Evolutionary conservation across 2,113 vertebrate species (phyloP).

Genomic region (Ammodytes dubius): DNA sequence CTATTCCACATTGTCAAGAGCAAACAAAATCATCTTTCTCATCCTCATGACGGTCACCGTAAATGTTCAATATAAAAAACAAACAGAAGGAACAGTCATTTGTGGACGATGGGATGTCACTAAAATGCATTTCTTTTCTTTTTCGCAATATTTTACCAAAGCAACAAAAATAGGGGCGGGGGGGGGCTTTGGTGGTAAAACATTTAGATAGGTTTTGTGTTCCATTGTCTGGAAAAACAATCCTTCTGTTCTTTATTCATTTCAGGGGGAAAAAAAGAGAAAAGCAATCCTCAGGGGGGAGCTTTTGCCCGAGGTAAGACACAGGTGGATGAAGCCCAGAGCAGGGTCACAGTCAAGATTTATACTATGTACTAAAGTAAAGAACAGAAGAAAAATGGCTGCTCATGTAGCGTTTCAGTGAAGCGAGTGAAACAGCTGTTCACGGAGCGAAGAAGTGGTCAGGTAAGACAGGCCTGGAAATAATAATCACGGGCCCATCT

Average conservation of each 20-base stretch:
- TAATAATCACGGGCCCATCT: conserved; percentile 98
- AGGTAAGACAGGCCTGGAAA: conserved; percentile 94
- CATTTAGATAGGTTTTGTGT: conserved; percentile 40
- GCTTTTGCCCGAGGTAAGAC: conserved; percentile 91
- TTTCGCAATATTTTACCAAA: neutral
- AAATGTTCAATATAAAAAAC: neutral
- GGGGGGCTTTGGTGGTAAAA: conserved; percentile 23
- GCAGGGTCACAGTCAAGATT: conserved; percentile 95
- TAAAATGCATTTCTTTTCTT: conserved; percentile 6
- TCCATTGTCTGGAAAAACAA: conserved; percentile 73
- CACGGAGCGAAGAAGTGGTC: conserved; percentile 94
- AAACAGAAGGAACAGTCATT: neutral
- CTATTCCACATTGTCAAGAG: conserved; percentile 22
- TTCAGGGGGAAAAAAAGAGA: conserved; percentile 33
- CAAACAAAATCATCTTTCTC: conserved; percentile 7
- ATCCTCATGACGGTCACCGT: conserved; percentile 1
- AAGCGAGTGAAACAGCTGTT: conserved; percentile 98
- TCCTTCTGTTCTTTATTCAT: conserved; percentile 68
- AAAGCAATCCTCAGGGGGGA: conserved; percentile 80
- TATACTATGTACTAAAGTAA: conserved; percentile 93
- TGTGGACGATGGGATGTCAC: conserved; percentile 3
- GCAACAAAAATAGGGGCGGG: neutral
- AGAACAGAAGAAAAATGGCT: conserved; percentile 96
- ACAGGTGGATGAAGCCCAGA: conserved; percentile 95
- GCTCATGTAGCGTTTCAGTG: conserved; percentile 88